A percentile compares a stretch with the other conserved stretches of the same genome.
phyloP scores from a whole-genome alignment of 2,113 vertebrate genomes.

The Macrotis lagotis region DNA sequence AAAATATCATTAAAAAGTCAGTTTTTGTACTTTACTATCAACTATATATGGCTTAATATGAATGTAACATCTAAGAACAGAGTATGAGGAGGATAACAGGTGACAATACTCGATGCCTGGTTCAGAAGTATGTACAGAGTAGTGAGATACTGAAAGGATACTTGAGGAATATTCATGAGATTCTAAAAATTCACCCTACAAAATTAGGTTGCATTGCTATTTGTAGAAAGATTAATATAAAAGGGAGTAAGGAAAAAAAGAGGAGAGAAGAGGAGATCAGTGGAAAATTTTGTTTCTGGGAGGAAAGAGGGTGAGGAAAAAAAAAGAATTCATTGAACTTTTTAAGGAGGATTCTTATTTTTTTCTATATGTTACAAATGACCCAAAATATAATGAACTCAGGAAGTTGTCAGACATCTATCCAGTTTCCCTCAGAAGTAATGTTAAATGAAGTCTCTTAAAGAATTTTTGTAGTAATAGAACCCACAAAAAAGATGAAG shows the following conservation, averaged over 20 bases:
- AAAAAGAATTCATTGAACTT: not conserved
- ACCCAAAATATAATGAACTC: not conserved
- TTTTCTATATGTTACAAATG: not conserved
- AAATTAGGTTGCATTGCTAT: not conserved
- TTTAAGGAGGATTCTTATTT: not conserved
- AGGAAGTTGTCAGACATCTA: too few relatives aligned
- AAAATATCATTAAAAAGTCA: not conserved
- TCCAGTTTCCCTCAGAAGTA: too few relatives aligned
- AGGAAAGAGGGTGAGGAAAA: too few relatives aligned
- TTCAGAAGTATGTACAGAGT: not conserved
- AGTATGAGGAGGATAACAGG: too few relatives aligned
- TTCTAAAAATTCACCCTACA: not conserved
- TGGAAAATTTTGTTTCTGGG: too few relatives aligned
- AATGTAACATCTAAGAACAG: not conserved
- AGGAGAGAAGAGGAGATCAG: not conserved
- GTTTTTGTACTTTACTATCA: not conserved
- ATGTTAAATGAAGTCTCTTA: too few relatives aligned
- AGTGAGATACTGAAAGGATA: not conserved
- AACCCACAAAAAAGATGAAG: too few relatives aligned
- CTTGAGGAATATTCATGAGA: not conserved
- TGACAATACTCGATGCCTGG: not conserved
- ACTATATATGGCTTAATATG: not conserved
- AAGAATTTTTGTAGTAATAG: too few relatives aligned
- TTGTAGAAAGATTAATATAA: too few relatives aligned
- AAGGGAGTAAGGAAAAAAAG: not conserved